A percentile compares a stretch with the other conserved stretches of the same genome.
These are phyloP conservation scores for Mungos mungo DNA, from an alignment of 2,113 vertebrate genomes.

Conservation along the genomic window DNA sequence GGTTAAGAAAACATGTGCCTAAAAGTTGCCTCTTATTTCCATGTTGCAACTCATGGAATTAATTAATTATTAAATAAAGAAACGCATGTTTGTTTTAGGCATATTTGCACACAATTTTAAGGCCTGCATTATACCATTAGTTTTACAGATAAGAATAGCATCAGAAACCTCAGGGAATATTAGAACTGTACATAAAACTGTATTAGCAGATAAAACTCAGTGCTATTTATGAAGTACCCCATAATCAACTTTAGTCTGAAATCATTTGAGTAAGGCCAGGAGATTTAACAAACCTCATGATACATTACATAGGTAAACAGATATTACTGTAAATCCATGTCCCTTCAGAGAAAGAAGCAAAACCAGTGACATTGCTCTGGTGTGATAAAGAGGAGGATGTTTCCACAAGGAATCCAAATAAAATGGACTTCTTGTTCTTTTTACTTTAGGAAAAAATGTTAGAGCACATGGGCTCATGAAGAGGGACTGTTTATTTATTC, in stretches of 20 bases:
- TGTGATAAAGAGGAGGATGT: neutral
- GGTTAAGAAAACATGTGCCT: neutral
- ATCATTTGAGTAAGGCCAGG: neutral
- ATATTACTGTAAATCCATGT: neutral
- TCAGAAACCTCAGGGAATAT: neutral
- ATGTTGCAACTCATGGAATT: neutral
- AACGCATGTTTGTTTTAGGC: neutral
- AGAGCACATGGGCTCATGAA: neutral
- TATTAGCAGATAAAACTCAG: neutral
- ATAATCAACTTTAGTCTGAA: neutral
- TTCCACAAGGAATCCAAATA: neutral
- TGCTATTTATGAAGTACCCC: neutral
- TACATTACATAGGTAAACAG: neutral
- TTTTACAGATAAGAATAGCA: neutral
- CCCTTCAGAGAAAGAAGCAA: neutral
- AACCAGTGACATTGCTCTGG: neutral
- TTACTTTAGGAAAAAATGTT: neutral
- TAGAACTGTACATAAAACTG: neutral
- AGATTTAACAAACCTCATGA: neutral
- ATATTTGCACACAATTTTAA: neutral
- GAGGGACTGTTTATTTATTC: slow-evolving; percentile 2
- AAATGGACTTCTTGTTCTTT: neutral
- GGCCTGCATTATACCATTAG: neutral
- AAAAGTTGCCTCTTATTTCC: neutral
- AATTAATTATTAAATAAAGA: neutral